phyloP scores from a whole-genome alignment of 2,888 invertebrate species.

The Drosophila anceps region DNA sequence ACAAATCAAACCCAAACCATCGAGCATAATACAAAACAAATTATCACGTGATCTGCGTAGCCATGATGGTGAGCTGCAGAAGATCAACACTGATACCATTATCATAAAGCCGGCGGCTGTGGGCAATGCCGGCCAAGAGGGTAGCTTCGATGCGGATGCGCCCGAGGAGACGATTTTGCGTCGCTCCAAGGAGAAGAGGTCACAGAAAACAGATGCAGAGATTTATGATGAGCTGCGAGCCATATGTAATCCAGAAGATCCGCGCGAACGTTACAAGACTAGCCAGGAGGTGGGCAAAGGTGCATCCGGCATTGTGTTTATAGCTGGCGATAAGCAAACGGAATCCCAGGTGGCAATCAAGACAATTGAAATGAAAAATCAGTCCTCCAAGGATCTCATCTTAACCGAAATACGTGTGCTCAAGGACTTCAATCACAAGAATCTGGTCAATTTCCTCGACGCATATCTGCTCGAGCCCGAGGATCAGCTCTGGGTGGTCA shows the following conservation, averaged over 20 bases:
- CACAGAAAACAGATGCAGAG: slow-evolving; percentile 85
- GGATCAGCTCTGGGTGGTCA: slow-evolving; percentile 97
- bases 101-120: slow-evolving; percentile 83
- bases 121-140: slow-evolving; percentile 52
- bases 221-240: slow-evolving; percentile 91
- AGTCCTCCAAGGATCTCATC: slow-evolving; percentile 97
- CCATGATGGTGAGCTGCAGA: slow-evolving; percentile 64
- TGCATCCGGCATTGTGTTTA: slow-evolving; percentile 96
- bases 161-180: slow-evolving; percentile 84
- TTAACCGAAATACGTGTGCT: slow-evolving; percentile 97
- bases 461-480: slow-evolving; percentile 95
- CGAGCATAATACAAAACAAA: slow-evolving; percentile 82
- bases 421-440: slow-evolving; percentile 96
- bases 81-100: slow-evolving; percentile 83
- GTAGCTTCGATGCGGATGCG: slow-evolving; percentile 84
- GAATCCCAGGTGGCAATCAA: slow-evolving; percentile 96
- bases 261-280: slow-evolving; percentile 91
- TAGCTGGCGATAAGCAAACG: slow-evolving; percentile 91
- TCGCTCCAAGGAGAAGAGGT: slow-evolving; percentile 84
- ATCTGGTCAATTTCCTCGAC: slow-evolving; percentile 97
- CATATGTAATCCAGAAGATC: slow-evolving; percentile 94
- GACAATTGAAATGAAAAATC: slow-evolving; percentile 97
- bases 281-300: slow-evolving; percentile 95
- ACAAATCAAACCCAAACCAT: slow-evolving; percentile 87
- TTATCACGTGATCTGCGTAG: slow-evolving; percentile 85